Evolutionary conservation across 2,113 vertebrate genomes (phyloP).

Genomic region (Syrmaticus mikado): DNA sequence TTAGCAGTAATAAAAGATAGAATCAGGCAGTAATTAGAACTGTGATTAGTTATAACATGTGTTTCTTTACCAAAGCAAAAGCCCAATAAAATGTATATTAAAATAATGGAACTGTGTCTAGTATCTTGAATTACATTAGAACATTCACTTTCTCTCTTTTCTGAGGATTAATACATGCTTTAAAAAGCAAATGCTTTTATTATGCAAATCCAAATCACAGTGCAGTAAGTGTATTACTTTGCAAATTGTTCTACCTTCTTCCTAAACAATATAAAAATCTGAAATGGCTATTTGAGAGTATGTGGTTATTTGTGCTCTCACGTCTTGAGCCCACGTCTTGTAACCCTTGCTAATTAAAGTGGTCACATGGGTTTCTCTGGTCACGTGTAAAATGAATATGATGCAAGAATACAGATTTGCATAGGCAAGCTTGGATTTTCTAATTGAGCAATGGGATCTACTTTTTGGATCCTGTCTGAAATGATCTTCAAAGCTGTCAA

Average conservation of each 20-base stretch:
- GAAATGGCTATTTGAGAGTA: not conserved
- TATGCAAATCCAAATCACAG: constrained; percentile 53
- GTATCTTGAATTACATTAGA: constrained; percentile 55
- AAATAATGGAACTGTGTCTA: constrained; percentile 54
- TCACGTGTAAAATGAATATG: not conserved
- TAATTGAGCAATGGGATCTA: not conserved
- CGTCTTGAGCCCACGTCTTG: not conserved
- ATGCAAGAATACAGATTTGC: not conserved
- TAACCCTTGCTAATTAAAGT: not conserved
- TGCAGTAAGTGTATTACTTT: constrained; percentile 37
- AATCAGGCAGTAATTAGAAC: constrained; percentile 63
- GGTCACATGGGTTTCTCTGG: not conserved
- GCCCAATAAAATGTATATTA: constrained; percentile 61
- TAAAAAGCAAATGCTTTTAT: constrained; percentile 66
- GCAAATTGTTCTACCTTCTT: constrained; percentile 44
- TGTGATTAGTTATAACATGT: constrained; percentile 59
- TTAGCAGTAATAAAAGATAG: constrained; percentile 68
- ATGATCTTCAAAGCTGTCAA: not conserved
- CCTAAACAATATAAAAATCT: not conserved
- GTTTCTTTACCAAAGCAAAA: constrained; percentile 62
- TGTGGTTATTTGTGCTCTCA: not conserved
- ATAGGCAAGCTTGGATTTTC: not conserved
- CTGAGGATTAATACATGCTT: constrained; percentile 25
- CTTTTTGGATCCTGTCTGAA: not conserved
- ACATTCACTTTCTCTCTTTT: constrained; percentile 19